These are phyloP conservation scores for Meteorus colon DNA, from an alignment of 2,888 invertebrate genomes.

Conservation along the genomic window DNA sequence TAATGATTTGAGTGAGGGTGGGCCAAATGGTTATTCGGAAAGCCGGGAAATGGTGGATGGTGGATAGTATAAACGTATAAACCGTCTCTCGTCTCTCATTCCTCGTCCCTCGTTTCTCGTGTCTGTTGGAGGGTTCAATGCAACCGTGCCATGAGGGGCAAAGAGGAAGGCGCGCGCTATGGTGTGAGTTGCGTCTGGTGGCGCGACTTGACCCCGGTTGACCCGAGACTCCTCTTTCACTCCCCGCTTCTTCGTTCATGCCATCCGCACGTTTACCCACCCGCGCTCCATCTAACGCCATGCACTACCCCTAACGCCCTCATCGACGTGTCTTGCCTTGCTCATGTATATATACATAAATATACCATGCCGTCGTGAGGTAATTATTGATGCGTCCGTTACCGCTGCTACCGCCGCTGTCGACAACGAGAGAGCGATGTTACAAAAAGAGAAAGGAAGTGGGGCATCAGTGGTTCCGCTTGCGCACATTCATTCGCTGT, in stretches of 20 bases:
- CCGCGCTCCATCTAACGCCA: slow-evolving; percentile 52
- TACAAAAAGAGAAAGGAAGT: background rate
- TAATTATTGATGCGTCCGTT: slow-evolving; percentile 72
- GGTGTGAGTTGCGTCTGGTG: slow-evolving; percentile 71
- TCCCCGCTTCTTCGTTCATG: slow-evolving; percentile 48
- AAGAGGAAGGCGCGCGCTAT: slow-evolving; percentile 56
- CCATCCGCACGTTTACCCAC: slow-evolving; percentile 47
- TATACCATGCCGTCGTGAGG: slow-evolving; percentile 61
- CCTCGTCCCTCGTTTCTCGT: slow-evolving; percentile 31
- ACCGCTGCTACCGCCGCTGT: slow-evolving; percentile 59
- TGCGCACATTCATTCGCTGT: background rate
- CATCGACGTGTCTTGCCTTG: slow-evolving; percentile 55
- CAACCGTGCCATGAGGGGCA: slow-evolving; percentile 50
- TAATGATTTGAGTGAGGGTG: slow-evolving; percentile 46
- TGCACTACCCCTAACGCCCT: slow-evolving; percentile 57
- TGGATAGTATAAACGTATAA: slow-evolving; percentile 47
- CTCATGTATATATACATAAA: slow-evolving; percentile 57
- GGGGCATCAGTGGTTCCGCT: background rate
- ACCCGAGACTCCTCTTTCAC: slow-evolving; percentile 68
- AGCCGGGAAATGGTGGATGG: slow-evolving; percentile 50
- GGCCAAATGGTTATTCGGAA: slow-evolving; percentile 45
- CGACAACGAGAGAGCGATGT: slow-evolving; percentile 32
- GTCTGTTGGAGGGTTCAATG: slow-evolving; percentile 45
- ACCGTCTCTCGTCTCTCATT: slow-evolving; percentile 38
- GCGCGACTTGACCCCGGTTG: slow-evolving; percentile 73